Evolutionary conservation across 2,797 vertebrate species (phyloP), one percentile per base, ranked within the genome.

Genomic region (Clarias platycephalus): DNA sequence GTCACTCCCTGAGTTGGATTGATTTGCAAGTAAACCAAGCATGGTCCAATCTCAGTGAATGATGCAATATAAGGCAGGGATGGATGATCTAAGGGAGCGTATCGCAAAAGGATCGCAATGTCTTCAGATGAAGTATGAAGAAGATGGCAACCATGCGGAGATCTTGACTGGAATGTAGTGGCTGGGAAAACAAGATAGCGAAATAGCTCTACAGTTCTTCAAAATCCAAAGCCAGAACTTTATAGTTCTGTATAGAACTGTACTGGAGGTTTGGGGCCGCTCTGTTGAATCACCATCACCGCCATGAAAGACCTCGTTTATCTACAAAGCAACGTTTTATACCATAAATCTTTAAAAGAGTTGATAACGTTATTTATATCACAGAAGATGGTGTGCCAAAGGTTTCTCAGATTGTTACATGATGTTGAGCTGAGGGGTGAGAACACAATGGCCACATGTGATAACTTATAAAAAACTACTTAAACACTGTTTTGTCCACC

Each of bases 1-100:
- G 81, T 75, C 34, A 22, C 34, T 85, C 31, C 72, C 53, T 86
- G 79, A 87, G 88, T 70, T 37, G 55, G 74, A 31, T 83, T 62
- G 1, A 4, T 62, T 22, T 62, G 31, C 2, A 71, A 63, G 82
- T 34, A 8, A 84, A 74, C 84, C 62, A 64, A 18, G 62, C 78
- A 22, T 60, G 31, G 44, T 77, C 76, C 49, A 79, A 34, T 67
- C 34, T 84, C 66, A 57, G 22, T 53, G 68, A 57, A 28, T 4
- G 66, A 40, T 24, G 22, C 34, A 13, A 37, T 70, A 40, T 5
- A 40, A 82, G 31, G 44, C 31, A 28, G 12, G 4, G 62, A 13
- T 13, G 49, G 31, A 64, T 3, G 57, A 31, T 24, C 26, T 55
- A 10, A 64, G 78, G 78, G 63, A 86, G 77, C 68, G 34, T 62